Conservation (phyloP, 2,797 vertebrate species). For the Pseudochirops cupreus region DNA sequence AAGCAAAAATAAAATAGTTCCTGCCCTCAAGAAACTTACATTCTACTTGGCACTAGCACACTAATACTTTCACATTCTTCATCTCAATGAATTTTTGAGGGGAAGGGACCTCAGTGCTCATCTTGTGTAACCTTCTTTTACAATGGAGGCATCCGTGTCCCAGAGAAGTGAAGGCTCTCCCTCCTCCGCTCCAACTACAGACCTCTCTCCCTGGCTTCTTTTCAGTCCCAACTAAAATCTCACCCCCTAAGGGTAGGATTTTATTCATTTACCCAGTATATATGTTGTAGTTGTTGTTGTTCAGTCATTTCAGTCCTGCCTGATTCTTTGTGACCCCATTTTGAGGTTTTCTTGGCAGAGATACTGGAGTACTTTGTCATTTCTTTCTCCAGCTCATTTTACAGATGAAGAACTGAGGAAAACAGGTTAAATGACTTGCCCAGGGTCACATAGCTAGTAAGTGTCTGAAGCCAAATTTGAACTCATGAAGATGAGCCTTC, state of each 20-base stretch:
- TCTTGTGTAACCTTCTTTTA: background rate
- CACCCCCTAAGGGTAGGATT: background rate
- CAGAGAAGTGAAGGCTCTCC: background rate
- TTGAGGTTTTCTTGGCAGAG: no score
- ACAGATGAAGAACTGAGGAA: no score
- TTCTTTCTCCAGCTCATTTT: no score
- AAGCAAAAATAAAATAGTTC: conserved; percentile 4
- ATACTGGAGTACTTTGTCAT: no score
- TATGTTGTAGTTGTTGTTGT: no score
- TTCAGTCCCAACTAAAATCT: background rate
- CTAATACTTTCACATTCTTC: background rate
- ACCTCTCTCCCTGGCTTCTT: background rate
- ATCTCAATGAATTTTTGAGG: background rate
- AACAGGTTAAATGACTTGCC: no score
- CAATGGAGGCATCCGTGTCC: background rate
- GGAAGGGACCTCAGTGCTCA: background rate
- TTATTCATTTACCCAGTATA: no score
- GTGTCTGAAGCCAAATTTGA: no score
- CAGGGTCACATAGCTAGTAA: no score
- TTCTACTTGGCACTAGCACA: background rate
- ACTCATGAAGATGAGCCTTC: no score
- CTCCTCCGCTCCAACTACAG: background rate
- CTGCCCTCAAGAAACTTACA: background rate
- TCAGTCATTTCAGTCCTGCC: no score
- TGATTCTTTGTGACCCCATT: no score